Percentiles rank a stretch among this genome's conserved stretches.
These are phyloP conservation scores for Gastracanthus pulcherrimus DNA, from an alignment of 2,888 invertebrate species.

Conservation along the genomic window DNA sequence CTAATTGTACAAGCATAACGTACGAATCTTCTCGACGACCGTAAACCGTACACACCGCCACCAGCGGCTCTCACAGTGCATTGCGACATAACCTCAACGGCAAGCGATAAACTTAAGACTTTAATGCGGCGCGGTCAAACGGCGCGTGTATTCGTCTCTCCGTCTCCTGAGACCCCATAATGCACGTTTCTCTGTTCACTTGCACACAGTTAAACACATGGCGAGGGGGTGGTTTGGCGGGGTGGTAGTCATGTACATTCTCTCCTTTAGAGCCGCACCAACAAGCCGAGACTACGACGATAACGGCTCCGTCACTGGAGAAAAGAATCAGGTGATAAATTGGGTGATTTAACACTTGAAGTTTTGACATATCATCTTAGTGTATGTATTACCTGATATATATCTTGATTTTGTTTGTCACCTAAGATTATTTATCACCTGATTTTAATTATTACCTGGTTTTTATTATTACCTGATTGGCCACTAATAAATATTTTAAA, in stretches of 20 bases:
- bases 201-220: not conserved
- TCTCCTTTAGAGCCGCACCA: constrained; percentile 21
- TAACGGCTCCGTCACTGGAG: too few species aligned
- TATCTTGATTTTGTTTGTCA: too few species aligned
- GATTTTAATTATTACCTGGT: too few species aligned
- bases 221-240: constrained; percentile 66
- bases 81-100: constrained; percentile 49
- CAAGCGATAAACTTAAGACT: constrained; percentile 48
- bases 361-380: too few species aligned
- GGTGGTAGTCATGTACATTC: constrained; percentile 54
- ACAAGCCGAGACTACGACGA: not conserved
- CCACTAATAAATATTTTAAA: not conserved
- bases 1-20: constrained; percentile 6
- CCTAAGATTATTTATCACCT: too few species aligned
- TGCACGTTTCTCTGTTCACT: not conserved
- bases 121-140: constrained; percentile 23
- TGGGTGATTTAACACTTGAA: too few species aligned
- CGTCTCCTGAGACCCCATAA: too few species aligned
- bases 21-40: not conserved
- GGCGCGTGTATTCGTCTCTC: not conserved
- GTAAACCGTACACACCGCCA: too few species aligned
- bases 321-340: too few species aligned
- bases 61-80: constrained; percentile 14
- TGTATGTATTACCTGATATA: too few species aligned
- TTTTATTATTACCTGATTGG: too few species aligned